Conservation (phyloP, 1,140 invertebrate species). For the Pogonomyrmex barbatus region DNA sequence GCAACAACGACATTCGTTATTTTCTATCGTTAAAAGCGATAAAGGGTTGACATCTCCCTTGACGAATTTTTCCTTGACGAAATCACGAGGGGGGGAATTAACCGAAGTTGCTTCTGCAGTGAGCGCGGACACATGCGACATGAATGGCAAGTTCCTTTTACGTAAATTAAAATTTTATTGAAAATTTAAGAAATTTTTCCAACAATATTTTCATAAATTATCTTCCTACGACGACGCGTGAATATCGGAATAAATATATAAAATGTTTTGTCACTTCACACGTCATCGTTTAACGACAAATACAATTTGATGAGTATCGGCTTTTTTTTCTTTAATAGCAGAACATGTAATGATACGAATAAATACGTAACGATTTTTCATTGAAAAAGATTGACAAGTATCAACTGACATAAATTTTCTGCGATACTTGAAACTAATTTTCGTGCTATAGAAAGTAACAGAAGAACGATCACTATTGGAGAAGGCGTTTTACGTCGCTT, state of each 20-base stretch:
- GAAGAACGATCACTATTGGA: not conserved
- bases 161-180: constrained; percentile 35
- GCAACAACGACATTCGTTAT: constrained; percentile 15
- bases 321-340: not conserved
- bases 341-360: no score
- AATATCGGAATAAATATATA: not conserved
- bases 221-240: not conserved
- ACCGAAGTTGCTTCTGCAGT: not conserved
- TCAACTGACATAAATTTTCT: not conserved
- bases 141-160: not conserved
- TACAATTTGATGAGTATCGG: not conserved
- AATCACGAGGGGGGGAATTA: not conserved
- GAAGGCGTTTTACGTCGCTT: constrained; percentile 1
- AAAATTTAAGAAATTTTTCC: constrained; percentile 40
- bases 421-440: not conserved
- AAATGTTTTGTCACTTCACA: not conserved
- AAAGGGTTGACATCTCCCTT: not conserved
- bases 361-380: no score
- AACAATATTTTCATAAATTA: constrained; percentile 9
- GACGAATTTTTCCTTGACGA: not conserved
- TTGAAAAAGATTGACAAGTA: not conserved
- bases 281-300: not conserved
- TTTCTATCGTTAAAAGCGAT: not conserved
- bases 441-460: not conserved
- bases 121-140: not conserved